Percentiles rank a stretch among this genome's conserved stretches.
Evolutionary conservation across 2,113 vertebrate species (phyloP).

Genomic region (Paedocypris sp.): DNA sequence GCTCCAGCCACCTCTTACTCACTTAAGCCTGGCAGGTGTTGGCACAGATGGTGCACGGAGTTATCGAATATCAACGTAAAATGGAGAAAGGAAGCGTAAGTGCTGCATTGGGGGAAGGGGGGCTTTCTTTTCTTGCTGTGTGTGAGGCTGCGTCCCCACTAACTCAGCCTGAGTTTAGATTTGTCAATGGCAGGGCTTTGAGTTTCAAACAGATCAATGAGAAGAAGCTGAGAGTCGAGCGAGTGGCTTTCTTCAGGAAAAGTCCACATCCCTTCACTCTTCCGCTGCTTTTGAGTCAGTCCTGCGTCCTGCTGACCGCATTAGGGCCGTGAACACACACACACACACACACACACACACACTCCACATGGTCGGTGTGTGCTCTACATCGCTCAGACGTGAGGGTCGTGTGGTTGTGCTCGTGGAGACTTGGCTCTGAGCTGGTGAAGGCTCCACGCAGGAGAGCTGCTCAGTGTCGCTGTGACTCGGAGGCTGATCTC

Average conservation of each 20-base stretch:
- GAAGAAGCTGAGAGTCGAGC: slow-evolving; percentile 11
- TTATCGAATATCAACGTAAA: slow-evolving; percentile 9
- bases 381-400: slow-evolving; percentile 3
- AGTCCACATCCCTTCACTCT: slow-evolving; percentile 1
- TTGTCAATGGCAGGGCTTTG: slow-evolving; percentile 35
- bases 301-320: slow-evolving; percentile 11
- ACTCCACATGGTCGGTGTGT: not conserved
- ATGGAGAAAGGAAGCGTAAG: not conserved
- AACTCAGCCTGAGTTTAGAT: slow-evolving; percentile 18
- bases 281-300: not conserved
- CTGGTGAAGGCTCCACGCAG: not conserved
- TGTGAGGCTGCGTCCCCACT: not conserved
- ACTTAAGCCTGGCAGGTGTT: slow-evolving; percentile 27
- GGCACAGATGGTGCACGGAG: slow-evolving; percentile 5
- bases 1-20: not conserved
- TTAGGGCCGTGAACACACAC: not conserved
- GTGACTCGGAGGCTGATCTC: slow-evolving; percentile 1
- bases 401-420: slow-evolving; percentile 15
- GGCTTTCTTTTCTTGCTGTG: not conserved
- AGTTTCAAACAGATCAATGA: slow-evolving; percentile 42
- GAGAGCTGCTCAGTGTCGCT: not conserved
- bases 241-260: slow-evolving; percentile 7
- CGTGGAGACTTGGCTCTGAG: not conserved
- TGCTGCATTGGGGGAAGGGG: not conserved
- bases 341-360: not conserved